Evolutionary conservation across 1,140 invertebrate species (phyloP), one percentile per base, ranked within the genome.

Genomic region (Musca domestica): DNA sequence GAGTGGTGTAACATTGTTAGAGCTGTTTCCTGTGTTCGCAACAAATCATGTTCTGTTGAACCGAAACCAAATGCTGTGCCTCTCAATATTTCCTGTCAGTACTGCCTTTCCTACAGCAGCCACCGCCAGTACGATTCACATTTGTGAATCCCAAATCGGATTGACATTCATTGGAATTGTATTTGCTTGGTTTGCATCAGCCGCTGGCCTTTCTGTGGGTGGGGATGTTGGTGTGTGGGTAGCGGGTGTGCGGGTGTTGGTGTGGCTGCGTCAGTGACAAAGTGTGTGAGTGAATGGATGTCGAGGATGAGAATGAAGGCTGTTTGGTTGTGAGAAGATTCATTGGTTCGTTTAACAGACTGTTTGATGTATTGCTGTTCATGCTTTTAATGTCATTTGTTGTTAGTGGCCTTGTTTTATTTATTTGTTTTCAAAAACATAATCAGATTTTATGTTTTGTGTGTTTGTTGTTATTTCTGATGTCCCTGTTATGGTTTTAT

Each of bases 21-120:
- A 61, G 41, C 34, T 41, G 56, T 61, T 61, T 61, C 56, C 56
- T 61, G 56, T 61, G 27, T 61, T 41, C 30, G 27, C 10, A 61
- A 61, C 27, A 61, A 61, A 61, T 61, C 56, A 58, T 58, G 54
- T 58, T 61, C 34, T 23, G 9, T 34, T 61, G 34, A 41, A 41
- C 34, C 34, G 34, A 41, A 41, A 41, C 34, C 34, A 41, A 41
- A 41, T 22, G 17, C 48, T 51, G 17, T 51, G n/a, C 20, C 48
- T 51, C n/a, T 61, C 56, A 61, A 61, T 61, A 34, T 61, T 61
- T 61, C 56, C 56, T 61, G 56, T 61, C 27, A 61, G 34, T 17
- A 9, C 19, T n/a, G 27, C 10, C 34, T 41, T 41, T 41, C 34
- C 34, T 41, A 5, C 34, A 41, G 34, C 34, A n/a, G n/a, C n/a